Base-by-base conservation (phyloP, 2,797 vertebrate genomes). In the Phrynocephalus vlangalii region DNA sequence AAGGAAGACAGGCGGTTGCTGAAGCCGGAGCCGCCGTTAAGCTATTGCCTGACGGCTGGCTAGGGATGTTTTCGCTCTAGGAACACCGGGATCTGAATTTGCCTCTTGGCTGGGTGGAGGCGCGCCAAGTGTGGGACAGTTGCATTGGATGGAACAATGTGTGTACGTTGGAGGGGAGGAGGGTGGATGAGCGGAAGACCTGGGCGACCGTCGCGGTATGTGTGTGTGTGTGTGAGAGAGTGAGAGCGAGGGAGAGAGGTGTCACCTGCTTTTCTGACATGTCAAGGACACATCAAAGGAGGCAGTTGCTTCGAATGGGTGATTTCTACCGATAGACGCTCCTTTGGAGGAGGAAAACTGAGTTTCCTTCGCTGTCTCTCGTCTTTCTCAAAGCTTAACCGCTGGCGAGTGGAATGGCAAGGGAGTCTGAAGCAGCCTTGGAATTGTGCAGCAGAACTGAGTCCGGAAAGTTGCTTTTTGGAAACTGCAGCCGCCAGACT, bases 1-100 rank as follows among this genome's bases (percentile, higher is more conserved):
- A 30, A 76, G 38, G 20, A 86, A 16, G 72, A 78, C 11, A 70
- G 24, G 13, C 66, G 56, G 1, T 26, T 67, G 86, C 52, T n/a
- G 5, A 1, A 18, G 73, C 78, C 9, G 72, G 24, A 0, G 0
- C 80, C 33, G 8, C 20, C 1, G 78, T 30, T 13, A 67, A 6
- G 13, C 15, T 50, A n/a, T 76, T 33, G 3, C n/a, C 50, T 1
- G 2, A 38, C 73, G 1, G 60, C 81, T 38, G 67, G 70, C 22
- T 38, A 63, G 44, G 66, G 79, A 71, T 1, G 6, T 68, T 76
- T 38, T 44, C 66, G 9, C 33, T 33, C 50, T 6, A 26, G n/a
- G 78, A 67, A 67, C 24, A 30, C 33, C 82, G 79, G 2, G 38
- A 5, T 60, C 75, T 18, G 67, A 79, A 28, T 66, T 11, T 6